These are phyloP conservation scores for Linnaemya tessellans DNA, from an alignment of 2,888 invertebrate species.

Conservation along the genomic window DNA sequence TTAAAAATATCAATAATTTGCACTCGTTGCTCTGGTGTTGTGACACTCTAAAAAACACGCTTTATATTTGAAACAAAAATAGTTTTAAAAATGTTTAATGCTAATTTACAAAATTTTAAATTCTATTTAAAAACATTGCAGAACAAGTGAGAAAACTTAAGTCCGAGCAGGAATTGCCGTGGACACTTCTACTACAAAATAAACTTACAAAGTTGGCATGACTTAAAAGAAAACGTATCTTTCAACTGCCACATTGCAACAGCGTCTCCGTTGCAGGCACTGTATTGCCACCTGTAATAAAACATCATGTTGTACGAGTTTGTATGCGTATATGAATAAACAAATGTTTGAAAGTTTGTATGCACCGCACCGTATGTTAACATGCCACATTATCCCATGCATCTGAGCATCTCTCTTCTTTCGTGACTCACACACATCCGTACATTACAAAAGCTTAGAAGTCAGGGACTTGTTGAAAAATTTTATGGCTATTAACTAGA, in stretches of 20 bases:
- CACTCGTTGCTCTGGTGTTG: no score
- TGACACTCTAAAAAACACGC: no score
- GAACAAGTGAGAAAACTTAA: no score
- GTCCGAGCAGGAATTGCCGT: no score
- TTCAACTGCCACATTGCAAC: not conserved
- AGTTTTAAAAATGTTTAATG: no score
- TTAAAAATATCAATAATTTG: no score
- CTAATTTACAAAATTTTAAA: no score
- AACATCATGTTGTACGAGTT: constrained; percentile 45
- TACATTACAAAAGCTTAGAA: constrained; percentile 47
- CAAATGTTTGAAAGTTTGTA: constrained; percentile 17
- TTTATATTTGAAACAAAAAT: no score
- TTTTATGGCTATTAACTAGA: constrained; percentile 49
- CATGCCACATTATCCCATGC: constrained; percentile 44
- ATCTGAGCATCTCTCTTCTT: not conserved
- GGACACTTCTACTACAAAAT: no score
- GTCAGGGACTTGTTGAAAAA: constrained; percentile 63
- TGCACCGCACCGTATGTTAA: constrained; percentile 39
- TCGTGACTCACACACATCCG: not conserved
- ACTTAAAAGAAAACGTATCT: constrained; percentile 30
- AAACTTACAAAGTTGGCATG: not conserved
- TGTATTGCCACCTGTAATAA: constrained; percentile 64
- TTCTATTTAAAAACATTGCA: no score
- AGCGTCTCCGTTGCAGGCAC: constrained; percentile 10
- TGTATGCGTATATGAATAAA: not conserved